Percentiles rank a stretch among this genome's conserved stretches.
Conservation (phyloP, 1,140 invertebrate genomes). For the Fopius arisanus region DNA sequence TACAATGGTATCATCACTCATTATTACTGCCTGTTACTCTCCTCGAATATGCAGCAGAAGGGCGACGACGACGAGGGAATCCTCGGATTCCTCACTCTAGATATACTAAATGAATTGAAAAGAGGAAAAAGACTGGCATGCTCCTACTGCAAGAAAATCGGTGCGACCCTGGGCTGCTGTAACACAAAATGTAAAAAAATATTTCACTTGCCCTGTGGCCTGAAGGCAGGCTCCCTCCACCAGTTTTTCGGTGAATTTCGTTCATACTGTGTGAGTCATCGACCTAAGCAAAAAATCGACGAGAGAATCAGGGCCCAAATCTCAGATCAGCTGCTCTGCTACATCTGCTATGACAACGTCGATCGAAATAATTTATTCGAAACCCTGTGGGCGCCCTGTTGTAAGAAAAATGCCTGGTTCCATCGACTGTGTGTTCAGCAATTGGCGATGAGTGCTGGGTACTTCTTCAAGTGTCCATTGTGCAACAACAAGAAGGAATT, state of each 20-base stretch:
- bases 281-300: slow-evolving; percentile 65
- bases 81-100: slow-evolving; percentile 69
- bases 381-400: slow-evolving; percentile 71
- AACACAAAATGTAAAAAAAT: slow-evolving; percentile 65
- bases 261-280: slow-evolving; percentile 70
- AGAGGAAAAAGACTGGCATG: slow-evolving; percentile 69
- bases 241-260: slow-evolving; percentile 72
- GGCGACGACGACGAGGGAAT: slow-evolving; percentile 70
- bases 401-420: slow-evolving; percentile 70
- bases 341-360: slow-evolving; percentile 69
- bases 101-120: slow-evolving; percentile 69
- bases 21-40: slow-evolving; percentile 70
- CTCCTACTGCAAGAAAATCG: slow-evolving; percentile 67
- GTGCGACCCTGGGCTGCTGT: slow-evolving; percentile 72
- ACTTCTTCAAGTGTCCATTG: slow-evolving; percentile 76
- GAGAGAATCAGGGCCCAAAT: slow-evolving; percentile 33
- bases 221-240: slow-evolving; percentile 65
- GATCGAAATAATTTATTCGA: slow-evolving; percentile 50
- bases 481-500: slow-evolving; percentile 73
- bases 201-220: slow-evolving; percentile 74
- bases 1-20: slow-evolving; percentile 63
- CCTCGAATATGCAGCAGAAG: slow-evolving; percentile 70
- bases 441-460: slow-evolving; percentile 71
- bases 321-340: slow-evolving; percentile 55
- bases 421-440: slow-evolving; percentile 71